Evolutionary conservation across 1,140 invertebrate genomes (phyloP).

Genomic region (Ceratosolen solmsi): DNA sequence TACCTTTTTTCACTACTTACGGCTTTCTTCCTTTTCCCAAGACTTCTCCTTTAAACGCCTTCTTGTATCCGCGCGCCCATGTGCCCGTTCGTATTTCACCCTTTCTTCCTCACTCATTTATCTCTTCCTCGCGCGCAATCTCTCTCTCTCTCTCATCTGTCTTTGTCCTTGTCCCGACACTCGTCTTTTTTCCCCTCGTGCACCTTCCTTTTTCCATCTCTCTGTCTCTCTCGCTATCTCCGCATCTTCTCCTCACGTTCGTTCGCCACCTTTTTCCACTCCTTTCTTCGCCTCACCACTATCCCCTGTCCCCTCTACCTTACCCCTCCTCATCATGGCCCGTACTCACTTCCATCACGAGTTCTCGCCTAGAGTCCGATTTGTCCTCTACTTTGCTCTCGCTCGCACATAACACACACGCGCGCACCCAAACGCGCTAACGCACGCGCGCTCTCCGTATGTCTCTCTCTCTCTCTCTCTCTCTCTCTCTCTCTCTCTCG

Average conservation of each 20-base stretch:
- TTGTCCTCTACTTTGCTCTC: no score
- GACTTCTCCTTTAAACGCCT: slow-evolving; percentile 40
- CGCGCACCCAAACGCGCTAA: no score
- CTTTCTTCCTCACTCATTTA: slow-evolving; percentile 21
- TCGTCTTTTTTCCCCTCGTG: not conserved
- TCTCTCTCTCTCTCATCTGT: not conserved
- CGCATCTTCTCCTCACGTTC: slow-evolving; percentile 8
- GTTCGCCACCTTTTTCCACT: slow-evolving; percentile 20
- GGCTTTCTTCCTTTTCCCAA: no score
- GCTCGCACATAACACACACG: no score
- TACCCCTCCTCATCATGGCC: not conserved
- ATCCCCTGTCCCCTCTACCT: not conserved
- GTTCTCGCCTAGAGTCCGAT: slow-evolving; percentile 11
- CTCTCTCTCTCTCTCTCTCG: not conserved
- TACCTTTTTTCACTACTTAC: not conserved
- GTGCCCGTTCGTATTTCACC: not conserved
- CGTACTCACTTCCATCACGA: not conserved
- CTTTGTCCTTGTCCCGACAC: not conserved
- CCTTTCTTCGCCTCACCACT: slow-evolving; percentile 31
- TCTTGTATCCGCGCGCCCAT: not conserved
- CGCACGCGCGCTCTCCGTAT: no score
- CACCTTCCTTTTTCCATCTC: slow-evolving; percentile 9
- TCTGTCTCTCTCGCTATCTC: slow-evolving; percentile 31
- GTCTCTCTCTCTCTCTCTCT: not conserved
- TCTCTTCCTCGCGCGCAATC: not conserved